Conservation (phyloP, 2,113 vertebrate genomes). For the Vicugna pacos region DNA sequence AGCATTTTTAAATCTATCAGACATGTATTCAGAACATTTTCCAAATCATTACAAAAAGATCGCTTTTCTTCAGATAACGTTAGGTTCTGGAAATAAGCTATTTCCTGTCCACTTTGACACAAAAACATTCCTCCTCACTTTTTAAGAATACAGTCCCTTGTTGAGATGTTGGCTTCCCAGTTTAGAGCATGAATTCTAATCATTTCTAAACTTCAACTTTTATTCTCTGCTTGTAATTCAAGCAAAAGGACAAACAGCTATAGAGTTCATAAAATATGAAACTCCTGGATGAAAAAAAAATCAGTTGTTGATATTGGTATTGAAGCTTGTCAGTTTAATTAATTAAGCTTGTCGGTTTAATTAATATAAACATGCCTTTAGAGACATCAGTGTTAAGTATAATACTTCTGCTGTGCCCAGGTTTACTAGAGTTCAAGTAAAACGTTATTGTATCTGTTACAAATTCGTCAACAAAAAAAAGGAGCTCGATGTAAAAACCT, state of each 20-base stretch:
- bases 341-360: no score
- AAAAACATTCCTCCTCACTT: conserved; percentile 59
- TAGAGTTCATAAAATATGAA: background rate
- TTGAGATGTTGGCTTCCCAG: conserved; percentile 21
- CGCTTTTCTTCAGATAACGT: conserved; percentile 43
- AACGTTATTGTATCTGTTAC: no score
- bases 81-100: conserved; percentile 58
- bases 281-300: background rate
- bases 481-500: no score
- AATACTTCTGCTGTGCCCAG: no score
- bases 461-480: no score
- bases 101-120: conserved; percentile 73
- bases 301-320: background rate
- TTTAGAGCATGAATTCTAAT: conserved; percentile 61
- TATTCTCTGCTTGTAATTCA: conserved; percentile 24
- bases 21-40: conserved; percentile 45
- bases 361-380: no score
- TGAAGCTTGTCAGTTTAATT: no score
- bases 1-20: conserved; percentile 25
- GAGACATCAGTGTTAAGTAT: no score
- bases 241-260: background rate
- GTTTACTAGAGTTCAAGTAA: no score
- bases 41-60: conserved; percentile 39
- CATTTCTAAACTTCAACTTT: conserved; percentile 46
- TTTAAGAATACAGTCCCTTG: conserved; percentile 51